Percentiles rank a stretch among this genome's conserved stretches.
Evolutionary conservation across 1,140 invertebrate genomes (phyloP).

Genomic region (Idris sp.): DNA sequence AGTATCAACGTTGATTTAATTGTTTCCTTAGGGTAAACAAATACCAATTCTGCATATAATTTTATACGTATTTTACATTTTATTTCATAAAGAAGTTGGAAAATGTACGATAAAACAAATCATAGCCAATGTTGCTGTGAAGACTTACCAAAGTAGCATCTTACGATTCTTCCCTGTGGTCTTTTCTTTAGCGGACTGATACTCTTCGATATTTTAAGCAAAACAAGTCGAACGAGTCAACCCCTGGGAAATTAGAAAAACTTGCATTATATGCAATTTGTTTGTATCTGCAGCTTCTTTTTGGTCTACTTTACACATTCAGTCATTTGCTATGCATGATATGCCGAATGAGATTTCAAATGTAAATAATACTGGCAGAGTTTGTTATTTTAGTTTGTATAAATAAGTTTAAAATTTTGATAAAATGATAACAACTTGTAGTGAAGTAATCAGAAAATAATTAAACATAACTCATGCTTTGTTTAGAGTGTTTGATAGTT

Average conservation of each 20-base stretch:
- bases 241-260: slow-evolving; percentile 56
- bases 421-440: too few relatives aligned
- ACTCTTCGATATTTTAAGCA: slow-evolving; percentile 41
- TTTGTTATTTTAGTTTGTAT: slow-evolving; percentile 7
- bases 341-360: slow-evolving; percentile 28
- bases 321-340: slow-evolving; percentile 38
- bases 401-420: too few relatives aligned
- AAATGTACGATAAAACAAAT: slow-evolving; percentile 24
- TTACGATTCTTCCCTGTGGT: slow-evolving; percentile 29
- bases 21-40: too few relatives aligned
- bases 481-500: too few relatives aligned
- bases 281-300: slow-evolving; percentile 40
- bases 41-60: too few relatives aligned
- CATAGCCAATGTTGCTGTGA: slow-evolving; percentile 6
- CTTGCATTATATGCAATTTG: slow-evolving; percentile 50
- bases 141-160: slow-evolving; percentile 18
- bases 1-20: too few relatives aligned
- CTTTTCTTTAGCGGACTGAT: slow-evolving; percentile 24
- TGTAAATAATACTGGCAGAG: neutral
- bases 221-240: slow-evolving; percentile 39
- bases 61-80: too few relatives aligned
- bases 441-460: too few relatives aligned
- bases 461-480: too few relatives aligned
- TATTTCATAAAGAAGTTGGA: too few relatives aligned
- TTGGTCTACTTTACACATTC: slow-evolving; percentile 19